Evolutionary conservation across 2,113 vertebrate species (phyloP).

Genomic region (Cyphomyrus discorhynchus): DNA sequence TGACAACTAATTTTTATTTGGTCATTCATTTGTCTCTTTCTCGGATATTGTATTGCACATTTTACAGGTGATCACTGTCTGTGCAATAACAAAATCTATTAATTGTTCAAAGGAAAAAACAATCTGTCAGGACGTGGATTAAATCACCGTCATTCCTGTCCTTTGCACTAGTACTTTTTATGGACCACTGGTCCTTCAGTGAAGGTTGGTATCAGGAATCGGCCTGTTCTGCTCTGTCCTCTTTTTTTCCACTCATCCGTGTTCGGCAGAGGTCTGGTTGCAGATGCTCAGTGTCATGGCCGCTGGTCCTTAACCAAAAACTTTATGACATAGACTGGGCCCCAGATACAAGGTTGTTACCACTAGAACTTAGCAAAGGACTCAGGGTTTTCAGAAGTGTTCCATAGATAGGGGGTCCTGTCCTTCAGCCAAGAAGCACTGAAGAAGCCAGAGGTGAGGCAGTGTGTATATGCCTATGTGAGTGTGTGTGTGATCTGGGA

Average conservation of each 20-base stretch:
- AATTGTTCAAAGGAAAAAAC: neutral
- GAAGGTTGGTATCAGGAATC: neutral
- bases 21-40: neutral
- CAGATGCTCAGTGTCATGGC: neutral
- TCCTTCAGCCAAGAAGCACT: conserved; percentile 10
- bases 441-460: neutral
- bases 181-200: conserved; percentile 19
- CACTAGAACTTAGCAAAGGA: conserved; percentile 21
- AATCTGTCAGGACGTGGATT: neutral
- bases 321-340: conserved; percentile 11
- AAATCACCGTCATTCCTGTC: conserved; percentile 18
- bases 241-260: neutral
- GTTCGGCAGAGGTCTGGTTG: conserved; percentile 14
- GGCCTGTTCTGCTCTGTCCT: neutral
- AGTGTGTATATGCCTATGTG: conserved; percentile 3
- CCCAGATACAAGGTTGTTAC: conserved; percentile 13
- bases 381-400: neutral
- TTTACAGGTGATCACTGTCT: conserved; percentile 11
- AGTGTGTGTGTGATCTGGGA: neutral
- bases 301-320: conserved; percentile 13
- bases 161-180: conserved; percentile 37
- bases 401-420: neutral
- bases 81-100: neutral
- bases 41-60: neutral
- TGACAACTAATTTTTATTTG: neutral